Percentiles rank a stretch among this genome's conserved stretches.
Evolutionary conservation across 2,113 vertebrate species (phyloP).

Genomic region (Stigmatopora nigra): DNA sequence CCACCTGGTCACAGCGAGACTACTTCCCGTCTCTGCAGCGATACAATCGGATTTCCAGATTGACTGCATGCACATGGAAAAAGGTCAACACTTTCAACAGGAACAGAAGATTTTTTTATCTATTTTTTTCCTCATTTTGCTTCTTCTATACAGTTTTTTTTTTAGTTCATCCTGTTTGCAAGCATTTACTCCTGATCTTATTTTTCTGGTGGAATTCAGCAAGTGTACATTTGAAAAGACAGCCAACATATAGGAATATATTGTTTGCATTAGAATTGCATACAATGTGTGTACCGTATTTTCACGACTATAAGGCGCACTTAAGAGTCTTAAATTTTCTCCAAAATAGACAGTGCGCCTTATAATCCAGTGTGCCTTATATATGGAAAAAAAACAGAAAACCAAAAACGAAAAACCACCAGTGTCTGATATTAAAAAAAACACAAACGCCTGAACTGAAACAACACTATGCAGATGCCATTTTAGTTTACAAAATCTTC

Average conservation of each 20-base stretch:
- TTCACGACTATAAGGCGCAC: too few relatives aligned
- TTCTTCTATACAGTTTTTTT: neutral
- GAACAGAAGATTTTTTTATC: neutral
- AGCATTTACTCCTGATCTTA: neutral
- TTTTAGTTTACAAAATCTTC: too few relatives aligned
- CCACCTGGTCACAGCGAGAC: neutral
- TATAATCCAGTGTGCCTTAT: too few relatives aligned
- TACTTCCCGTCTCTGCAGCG: slow-evolving; percentile 2
- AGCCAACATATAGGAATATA: neutral
- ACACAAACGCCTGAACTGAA: too few relatives aligned
- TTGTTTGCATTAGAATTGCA: neutral
- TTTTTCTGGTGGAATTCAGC: neutral
- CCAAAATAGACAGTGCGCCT: too few relatives aligned
- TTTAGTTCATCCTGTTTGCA: neutral
- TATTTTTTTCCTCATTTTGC: neutral
- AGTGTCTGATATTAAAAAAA: too few relatives aligned
- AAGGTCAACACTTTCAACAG: slow-evolving; percentile 10
- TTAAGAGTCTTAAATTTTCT: too few relatives aligned
- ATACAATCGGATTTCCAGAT: slow-evolving; percentile 15
- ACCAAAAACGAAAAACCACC: too few relatives aligned
- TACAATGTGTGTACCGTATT: too few relatives aligned
- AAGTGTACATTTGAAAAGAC: neutral
- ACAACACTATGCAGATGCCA: too few relatives aligned
- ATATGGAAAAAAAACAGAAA: too few relatives aligned
- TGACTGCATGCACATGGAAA: slow-evolving; percentile 2